Evolutionary conservation across 2,888 invertebrate species (phyloP), one percentile per base, ranked within the genome.

Genomic region (Campoplex capitator): DNA sequence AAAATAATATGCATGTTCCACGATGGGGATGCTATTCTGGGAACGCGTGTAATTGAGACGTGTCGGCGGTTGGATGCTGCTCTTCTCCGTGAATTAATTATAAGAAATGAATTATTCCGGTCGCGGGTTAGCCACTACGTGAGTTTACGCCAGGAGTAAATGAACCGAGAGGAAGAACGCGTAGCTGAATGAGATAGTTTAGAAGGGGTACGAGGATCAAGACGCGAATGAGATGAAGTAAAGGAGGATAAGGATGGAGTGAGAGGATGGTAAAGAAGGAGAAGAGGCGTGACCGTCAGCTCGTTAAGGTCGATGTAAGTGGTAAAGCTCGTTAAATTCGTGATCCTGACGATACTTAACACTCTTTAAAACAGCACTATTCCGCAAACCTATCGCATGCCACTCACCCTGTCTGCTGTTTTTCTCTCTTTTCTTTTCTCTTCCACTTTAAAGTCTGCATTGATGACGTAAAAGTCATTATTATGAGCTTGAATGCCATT

Each of bases 281-380:
- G 79, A 83, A 70, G 65, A 67, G 80, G 84, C 79, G 70, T 71
- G 67, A 78, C 83, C 54, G 68, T 65, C 73, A 86, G 85, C 87
- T 88, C 89, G 88, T 90, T 88, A 86, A 88, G 88, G 88, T 71
- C 71, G 83, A 83, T 86, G 87, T 88, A 84, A 88, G 85, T 88
- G 85, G 86, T 88, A 88, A 86, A 86, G 84, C 88, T 85, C 86
- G 83, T 88, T 88, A 89, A 90, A 88, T 89, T 88, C 88, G 88
- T 88, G 83, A 88, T 87, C 83, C 83, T 86, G n/a, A 56, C 84
- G 83, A 83, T 84, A 86, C 86, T 85, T 79, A 89, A 86, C 86
- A 86, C 89, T 88, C 86, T 89, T 89, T 85, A 88, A 86, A 83
- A 71, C 74, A 51, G 48, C 58, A 56, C 80, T 83, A 86, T 83